Percentiles rank a stretch among this genome's conserved stretches.
Conservation (phyloP, 2,888 invertebrate genomes). For the Stenchaetothrips biformis region DNA sequence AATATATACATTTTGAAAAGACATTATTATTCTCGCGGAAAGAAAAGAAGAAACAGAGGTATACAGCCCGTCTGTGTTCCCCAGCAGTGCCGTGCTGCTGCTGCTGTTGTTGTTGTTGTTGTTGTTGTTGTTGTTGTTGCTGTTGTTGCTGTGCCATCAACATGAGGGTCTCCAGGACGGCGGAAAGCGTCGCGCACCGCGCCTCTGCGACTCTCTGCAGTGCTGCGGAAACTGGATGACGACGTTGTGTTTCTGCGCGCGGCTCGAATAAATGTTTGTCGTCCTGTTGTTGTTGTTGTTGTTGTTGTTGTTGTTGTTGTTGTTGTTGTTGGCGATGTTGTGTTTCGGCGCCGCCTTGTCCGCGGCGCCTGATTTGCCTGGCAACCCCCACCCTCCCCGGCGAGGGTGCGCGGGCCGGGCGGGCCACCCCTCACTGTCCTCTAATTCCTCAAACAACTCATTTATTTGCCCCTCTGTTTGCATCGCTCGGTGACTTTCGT, state of each 20-base stretch:
- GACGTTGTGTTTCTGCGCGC: too few relatives aligned
- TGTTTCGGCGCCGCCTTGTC: conserved; percentile 47
- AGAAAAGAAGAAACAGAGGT: not conserved
- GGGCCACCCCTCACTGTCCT: not conserved
- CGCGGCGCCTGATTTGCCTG: too few relatives aligned
- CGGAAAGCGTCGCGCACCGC: too few relatives aligned
- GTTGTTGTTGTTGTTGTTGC: too few relatives aligned
- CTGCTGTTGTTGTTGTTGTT: too few relatives aligned
- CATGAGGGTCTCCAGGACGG: too few relatives aligned
- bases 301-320: conserved; percentile 55
- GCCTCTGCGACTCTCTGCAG: too few relatives aligned
- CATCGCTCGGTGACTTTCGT: not conserved
- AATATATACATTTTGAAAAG: conserved; percentile 22
- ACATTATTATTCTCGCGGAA: conserved; percentile 11
- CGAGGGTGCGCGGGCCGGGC: not conserved
- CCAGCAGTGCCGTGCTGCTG: too few relatives aligned
- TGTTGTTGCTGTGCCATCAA: too few relatives aligned
- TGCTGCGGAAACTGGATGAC: too few relatives aligned
- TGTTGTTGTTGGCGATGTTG: conserved; percentile 55
- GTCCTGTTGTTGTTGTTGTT: conserved; percentile 53
- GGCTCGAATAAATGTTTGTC: too few relatives aligned
- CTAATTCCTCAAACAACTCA: conserved; percentile 22
- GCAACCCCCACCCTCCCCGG: not conserved
- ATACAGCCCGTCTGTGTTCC: too few relatives aligned
- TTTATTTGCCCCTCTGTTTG: conserved; percentile 8